Evolutionary conservation across 1,140 invertebrate species (phyloP).

Genomic region (Hycleus phaleratus): DNA sequence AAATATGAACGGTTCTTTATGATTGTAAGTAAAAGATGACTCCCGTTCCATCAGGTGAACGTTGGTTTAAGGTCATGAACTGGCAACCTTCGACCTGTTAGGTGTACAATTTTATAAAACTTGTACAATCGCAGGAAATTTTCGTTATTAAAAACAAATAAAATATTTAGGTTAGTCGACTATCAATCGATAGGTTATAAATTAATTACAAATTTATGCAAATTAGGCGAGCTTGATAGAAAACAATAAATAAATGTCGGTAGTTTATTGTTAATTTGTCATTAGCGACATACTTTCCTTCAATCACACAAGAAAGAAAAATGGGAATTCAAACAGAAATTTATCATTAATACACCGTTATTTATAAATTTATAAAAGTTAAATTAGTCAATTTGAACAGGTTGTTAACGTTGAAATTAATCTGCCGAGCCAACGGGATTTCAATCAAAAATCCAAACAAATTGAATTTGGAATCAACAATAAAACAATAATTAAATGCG

Average conservation of each 20-base stretch:
- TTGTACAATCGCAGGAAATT: slow-evolving; percentile 22
- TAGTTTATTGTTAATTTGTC: background rate
- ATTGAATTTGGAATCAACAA: no score
- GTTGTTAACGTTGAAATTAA: slow-evolving; percentile 1
- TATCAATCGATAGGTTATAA: background rate
- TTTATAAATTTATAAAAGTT: slow-evolving; percentile 8
- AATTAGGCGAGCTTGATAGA: background rate
- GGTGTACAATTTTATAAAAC: slow-evolving; percentile 17
- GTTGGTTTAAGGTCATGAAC: slow-evolving; percentile 23
- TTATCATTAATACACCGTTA: slow-evolving; percentile 11
- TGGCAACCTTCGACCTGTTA: slow-evolving; percentile 23
- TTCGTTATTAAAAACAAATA: background rate
- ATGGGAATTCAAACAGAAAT: background rate
- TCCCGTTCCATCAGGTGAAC: slow-evolving; percentile 21
- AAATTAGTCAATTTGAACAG: slow-evolving; percentile 12
- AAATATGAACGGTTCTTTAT: slow-evolving; percentile 19
- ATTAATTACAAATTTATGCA: background rate
- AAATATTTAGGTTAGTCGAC: background rate
- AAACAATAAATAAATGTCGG: background rate
- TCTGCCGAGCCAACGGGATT: no score
- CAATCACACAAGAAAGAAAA: background rate
- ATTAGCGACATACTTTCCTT: background rate
- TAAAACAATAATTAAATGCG: no score
- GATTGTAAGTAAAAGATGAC: slow-evolving; percentile 19
- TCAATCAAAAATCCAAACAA: no score